phyloP scores from a whole-genome alignment of 2,113 vertebrate genomes.

The Mohoua ochrocephala region DNA sequence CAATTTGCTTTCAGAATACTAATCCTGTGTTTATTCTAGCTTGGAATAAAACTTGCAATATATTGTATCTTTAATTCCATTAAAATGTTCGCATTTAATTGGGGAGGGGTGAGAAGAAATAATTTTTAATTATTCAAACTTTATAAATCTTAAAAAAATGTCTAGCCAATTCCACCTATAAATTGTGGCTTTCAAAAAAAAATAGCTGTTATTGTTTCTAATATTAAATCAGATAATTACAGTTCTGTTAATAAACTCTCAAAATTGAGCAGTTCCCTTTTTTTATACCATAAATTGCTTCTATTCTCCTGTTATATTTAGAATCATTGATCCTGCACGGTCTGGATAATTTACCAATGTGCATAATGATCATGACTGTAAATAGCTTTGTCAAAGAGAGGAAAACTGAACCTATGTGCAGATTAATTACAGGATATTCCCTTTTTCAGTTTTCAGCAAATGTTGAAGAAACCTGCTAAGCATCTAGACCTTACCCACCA shows the following conservation, averaged over 20 bases:
- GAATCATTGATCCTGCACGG: background rate
- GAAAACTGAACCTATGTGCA: background rate
- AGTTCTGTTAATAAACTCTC: slow-evolving; percentile 1
- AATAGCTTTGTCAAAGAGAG: slow-evolving; percentile 14
- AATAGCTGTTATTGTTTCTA: background rate
- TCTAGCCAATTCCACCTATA: background rate
- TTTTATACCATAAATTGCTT: background rate
- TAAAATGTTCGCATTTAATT: background rate
- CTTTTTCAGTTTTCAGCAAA: background rate
- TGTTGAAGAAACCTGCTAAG: background rate
- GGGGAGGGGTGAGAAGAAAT: background rate
- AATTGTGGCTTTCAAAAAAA: background rate
- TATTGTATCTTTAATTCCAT: background rate
- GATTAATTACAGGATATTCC: background rate
- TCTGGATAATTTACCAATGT: background rate
- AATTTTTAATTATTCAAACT: background rate
- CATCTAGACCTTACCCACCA: background rate
- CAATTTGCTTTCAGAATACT: background rate
- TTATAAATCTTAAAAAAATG: background rate
- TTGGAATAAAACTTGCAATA: background rate
- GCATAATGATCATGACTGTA: background rate
- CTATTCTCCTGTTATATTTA: background rate
- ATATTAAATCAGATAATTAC: background rate
- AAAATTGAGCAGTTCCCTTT: background rate
- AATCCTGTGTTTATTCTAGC: background rate